Evolutionary conservation across 2,888 invertebrate species (phyloP), one percentile per base, ranked within the genome.

Genomic region (Operophtera brumata): DNA sequence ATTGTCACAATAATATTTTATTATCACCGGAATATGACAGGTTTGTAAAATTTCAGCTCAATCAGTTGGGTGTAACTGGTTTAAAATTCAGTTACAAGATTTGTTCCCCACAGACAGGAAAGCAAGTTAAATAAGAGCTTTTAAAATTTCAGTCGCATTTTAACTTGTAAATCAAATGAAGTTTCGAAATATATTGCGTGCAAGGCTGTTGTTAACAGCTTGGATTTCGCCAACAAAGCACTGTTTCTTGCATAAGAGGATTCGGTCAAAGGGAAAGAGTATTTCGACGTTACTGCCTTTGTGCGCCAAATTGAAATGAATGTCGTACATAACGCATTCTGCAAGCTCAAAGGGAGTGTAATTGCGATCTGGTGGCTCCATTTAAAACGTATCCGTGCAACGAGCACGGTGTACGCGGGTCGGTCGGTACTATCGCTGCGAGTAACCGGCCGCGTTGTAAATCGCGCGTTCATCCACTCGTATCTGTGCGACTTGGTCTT

Each of bases 341-440:
- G 77, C 74, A 69, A 77, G 79, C 82, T 85, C 86, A 89, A 88
- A 89, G 87, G 84, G 80, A 86, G 80, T 83, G 84, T 88, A 86
- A 87, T 87, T 87, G 84, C 81, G 78, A 86, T 81, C 80, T 77
- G 84, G 74, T 83, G 75, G 85, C 82, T 84, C 82, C 81, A 85
- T 88, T 88, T 86, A 81, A 86, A 87, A 84, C 78, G 87, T 84
- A 83, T 82, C 79, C 78, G 78, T 81, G 82, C 82, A 84, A 73
- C 69, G 66, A 64, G 41, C 14, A 45, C 40, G 35, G 35, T 26
- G 66, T 42, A 34, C 43, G 12, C 25, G 35, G 12, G 45, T 20
- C 36, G 61, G 69, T 69, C 68, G 63, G 66, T 64, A 69, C 59
- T 59, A 44, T 41, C 45, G 43, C 39, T 46, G 28, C 46, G 53